These are phyloP conservation scores for human DNA, from an alignment of 2,113 vertebrate genomes.

Conservation along the genomic window DNA sequence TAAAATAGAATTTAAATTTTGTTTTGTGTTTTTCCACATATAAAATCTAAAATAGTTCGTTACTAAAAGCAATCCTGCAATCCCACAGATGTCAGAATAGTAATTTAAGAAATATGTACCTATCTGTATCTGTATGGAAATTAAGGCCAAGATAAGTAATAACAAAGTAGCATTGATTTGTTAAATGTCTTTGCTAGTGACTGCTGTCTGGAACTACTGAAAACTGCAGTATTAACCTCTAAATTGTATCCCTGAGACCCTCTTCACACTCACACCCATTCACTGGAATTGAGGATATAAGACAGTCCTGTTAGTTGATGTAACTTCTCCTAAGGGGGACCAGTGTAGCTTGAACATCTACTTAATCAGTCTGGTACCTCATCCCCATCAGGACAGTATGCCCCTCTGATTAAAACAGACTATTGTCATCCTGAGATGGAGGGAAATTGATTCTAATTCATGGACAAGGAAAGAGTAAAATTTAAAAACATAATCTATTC, in stretches of 20 bases:
- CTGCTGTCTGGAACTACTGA: not conserved
- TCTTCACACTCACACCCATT: not conserved
- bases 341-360: not conserved
- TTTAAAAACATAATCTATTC: not conserved
- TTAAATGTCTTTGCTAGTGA: not conserved
- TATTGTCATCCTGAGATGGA: not conserved
- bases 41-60: not conserved
- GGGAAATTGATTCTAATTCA: not conserved
- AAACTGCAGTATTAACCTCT: not conserved
- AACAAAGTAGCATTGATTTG: not conserved
- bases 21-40: not conserved
- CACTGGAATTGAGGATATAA: not conserved
- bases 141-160: not conserved
- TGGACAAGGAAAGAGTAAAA: not conserved
- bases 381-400: not conserved
- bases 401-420: not conserved
- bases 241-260: not conserved
- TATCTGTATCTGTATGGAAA: not conserved
- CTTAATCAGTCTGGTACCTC: not conserved
- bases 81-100: not conserved
- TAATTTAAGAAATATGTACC: not conserved
- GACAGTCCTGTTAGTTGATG: rapidly evolving
- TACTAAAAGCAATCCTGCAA: not conserved
- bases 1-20: not conserved
- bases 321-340: not conserved